Base-by-base conservation (phyloP, 2,113 vertebrate species). In the Phoxinus phoxinus region DNA sequence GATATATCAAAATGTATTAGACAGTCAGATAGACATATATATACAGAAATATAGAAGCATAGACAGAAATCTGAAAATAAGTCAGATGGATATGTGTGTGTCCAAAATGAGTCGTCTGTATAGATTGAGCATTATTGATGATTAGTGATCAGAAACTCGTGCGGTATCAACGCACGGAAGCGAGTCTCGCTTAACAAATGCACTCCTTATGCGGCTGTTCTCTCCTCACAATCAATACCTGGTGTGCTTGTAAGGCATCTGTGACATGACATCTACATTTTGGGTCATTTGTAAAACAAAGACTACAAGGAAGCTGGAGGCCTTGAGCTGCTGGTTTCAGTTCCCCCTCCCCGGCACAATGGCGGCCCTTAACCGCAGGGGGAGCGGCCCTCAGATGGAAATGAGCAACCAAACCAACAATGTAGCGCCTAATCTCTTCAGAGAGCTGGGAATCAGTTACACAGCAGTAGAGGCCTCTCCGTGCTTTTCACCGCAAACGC, bases 191-290 rank as follows among this genome's bases (percentile, higher is more conserved):
- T 81, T 86, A 89, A 84, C 90, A 85, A 86, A 91, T 77, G 90
- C 82, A 91, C 90, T 88, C 56, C 90, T 87, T 77, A 85, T 41
- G 80, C 84, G 30, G 85, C 78, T 41, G 80, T 92, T 86, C 89
- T 89, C 88, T 86, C 87, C 87, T 90, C 90, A 91, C 91, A 77
- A 90, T 83, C 91, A 91, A 92, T 92, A 89, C 90, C 93, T 93
- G 94, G 94, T 92, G 93, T 92, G 93, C 92, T 93, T 94, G 93
- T 92, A 93, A 93, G 91, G 93, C 89, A 95, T 94, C 92, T 94
- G 93, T 92, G 93, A 95, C 93, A 89, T 95, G 94, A 96, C 95
- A 96, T 96, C 94, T 95, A 96, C 94, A 95, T 95, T 94, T 94
- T 85, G 90, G 88, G 86, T 93, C 87, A 95, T 96, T 96, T 95